Base-by-base conservation (phyloP, 2,113 vertebrate genomes). In the Serinus canaria region DNA sequence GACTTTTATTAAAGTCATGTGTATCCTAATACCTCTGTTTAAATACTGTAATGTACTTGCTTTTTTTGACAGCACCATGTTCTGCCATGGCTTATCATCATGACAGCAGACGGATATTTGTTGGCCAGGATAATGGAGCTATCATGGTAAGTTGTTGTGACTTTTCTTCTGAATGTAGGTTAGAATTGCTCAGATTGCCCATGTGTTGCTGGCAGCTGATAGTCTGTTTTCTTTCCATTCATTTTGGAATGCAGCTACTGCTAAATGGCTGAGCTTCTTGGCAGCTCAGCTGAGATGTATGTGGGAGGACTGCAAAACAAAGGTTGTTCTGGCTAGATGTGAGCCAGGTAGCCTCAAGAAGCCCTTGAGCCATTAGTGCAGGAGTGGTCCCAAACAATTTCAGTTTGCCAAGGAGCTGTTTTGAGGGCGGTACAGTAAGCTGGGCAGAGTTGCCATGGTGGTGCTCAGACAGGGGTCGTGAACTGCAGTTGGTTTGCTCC, bases 61-160 rank as follows among this genome's bases (percentile, higher is more conserved):
- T 50, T 46, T 89, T 83, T 87, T 56, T 90, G 59, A 16, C 95
- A 99, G 99, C 99, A 15, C 99, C 99, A 0, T 99, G 99, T 96
- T 99, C 99, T 27, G 97, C 99, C 62, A 98, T 99, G 98, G 98
- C 98, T 13, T 99, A 99, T 94, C 99, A 99, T 96, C 99, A 99
- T 13, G 99, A 99, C 55, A 99, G 99, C 98, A 98, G 99, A 49
- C 98, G 99, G 90, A 98, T 99, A 96, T 99, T 99, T 97, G 98
- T 99, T 79, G 99, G 99, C 72, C 99, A 99, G 97, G 99, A 99
- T 97, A 99, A 99, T 4, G 99, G 99, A 73, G 98, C 99, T 10
- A 94, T 99, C 94, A 99, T 99, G 98, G 99, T 99, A 97, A 98
- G 98, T 96, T 85, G 47, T 70, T 84, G 77, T 64, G 73, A 62